These are phyloP conservation scores for Dasysyrphus albostriatus DNA, from an alignment of 2,888 invertebrate genomes.

Conservation along the genomic window DNA sequence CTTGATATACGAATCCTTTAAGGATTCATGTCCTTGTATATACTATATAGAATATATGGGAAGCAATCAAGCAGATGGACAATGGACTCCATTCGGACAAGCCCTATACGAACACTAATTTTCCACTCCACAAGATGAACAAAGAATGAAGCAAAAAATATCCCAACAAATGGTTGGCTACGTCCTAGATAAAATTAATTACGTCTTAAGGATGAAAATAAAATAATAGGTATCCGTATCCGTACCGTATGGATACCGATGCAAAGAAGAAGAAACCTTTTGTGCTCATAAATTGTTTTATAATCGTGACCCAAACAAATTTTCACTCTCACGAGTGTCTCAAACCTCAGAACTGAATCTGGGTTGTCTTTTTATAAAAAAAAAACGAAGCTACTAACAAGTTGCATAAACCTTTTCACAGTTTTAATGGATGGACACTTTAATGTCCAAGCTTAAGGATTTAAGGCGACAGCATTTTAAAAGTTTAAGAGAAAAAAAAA, in stretches of 20 bases:
- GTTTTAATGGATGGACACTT: not conserved
- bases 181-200: slow-evolving; percentile 49
- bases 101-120: slow-evolving; percentile 9
- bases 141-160: slow-evolving; percentile 1
- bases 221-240: not conserved
- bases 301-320: slow-evolving; percentile 19
- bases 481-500: not conserved
- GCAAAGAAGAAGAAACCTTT: slow-evolving; percentile 17
- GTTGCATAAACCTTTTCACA: not conserved
- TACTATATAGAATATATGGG: not conserved
- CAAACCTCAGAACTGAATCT: not conserved
- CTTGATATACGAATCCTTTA: not conserved
- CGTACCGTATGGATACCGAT: not conserved
- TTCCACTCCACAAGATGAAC: slow-evolving; percentile 10
- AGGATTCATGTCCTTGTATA: not conserved
- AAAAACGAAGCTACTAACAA: not conserved
- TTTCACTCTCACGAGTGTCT: not conserved
- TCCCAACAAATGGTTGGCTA: slow-evolving; percentile 29
- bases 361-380: not conserved
- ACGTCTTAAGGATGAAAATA: slow-evolving; percentile 25
- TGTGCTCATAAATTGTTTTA: slow-evolving; percentile 42
- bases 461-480: not conserved
- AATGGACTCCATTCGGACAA: slow-evolving; percentile 20
- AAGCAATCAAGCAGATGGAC: slow-evolving; percentile 20
- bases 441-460: not conserved